phyloP scores from a whole-genome alignment of 2,113 vertebrate species.

The Hydrochoerus hydrochaeris region DNA sequence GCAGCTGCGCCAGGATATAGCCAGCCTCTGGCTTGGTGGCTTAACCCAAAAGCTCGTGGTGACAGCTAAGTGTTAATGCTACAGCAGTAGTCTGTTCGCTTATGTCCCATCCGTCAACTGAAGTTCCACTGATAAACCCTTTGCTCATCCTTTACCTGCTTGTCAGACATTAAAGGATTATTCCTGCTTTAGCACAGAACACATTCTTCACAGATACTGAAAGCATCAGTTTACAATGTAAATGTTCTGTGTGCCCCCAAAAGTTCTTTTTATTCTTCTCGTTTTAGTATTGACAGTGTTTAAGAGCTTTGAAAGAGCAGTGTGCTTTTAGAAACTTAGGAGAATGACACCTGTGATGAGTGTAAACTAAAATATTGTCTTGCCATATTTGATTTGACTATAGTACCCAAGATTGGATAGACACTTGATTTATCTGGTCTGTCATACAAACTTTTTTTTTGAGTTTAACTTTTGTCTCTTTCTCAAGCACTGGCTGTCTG shows the following conservation, averaged over 20 bases:
- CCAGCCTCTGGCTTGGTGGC: not conserved
- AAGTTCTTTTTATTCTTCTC: slow-evolving; percentile 57
- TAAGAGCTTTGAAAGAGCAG: slow-evolving; percentile 55
- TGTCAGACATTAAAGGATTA: slow-evolving; percentile 53
- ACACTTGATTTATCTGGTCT: slow-evolving; percentile 88
- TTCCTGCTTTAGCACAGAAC: slow-evolving; percentile 34
- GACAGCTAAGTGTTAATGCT: not conserved
- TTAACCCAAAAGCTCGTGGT: not conserved
- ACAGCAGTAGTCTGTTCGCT: not conserved
- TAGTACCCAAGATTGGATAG: slow-evolving; percentile 78
- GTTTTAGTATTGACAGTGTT: slow-evolving; percentile 65
- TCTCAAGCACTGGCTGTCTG: slow-evolving; percentile 88
- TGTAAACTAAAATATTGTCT: slow-evolving; percentile 83
- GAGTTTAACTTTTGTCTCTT: slow-evolving; percentile 88
- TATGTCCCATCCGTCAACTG: not conserved
- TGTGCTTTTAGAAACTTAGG: slow-evolving; percentile 68
- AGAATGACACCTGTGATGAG: slow-evolving; percentile 76
- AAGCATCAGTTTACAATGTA: slow-evolving; percentile 44
- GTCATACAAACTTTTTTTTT: slow-evolving; percentile 87
- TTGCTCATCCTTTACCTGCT: slow-evolving; percentile 32
- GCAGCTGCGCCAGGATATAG: not conserved
- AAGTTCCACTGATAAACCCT: slow-evolving; percentile 56
- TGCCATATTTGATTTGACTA: slow-evolving; percentile 81
- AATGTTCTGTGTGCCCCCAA: slow-evolving; percentile 36
- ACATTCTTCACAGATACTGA: slow-evolving; percentile 59